Conservation (phyloP, 2,113 vertebrate species). For the Dipodomys ordii region DNA sequence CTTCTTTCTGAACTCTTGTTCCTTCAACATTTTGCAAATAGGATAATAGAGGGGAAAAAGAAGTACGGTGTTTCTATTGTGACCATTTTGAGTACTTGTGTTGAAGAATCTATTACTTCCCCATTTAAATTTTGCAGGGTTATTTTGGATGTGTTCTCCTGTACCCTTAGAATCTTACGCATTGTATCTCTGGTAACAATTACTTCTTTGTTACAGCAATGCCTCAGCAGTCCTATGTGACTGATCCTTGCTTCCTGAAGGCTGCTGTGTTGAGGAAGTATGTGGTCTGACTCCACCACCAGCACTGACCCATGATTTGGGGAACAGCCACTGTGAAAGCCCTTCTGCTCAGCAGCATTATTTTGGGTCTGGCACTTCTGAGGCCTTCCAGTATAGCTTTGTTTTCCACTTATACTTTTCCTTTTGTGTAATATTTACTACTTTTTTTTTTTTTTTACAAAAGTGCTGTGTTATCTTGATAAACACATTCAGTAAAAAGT, state of each 20-base stretch:
- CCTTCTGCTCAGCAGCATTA: conserved; percentile 75
- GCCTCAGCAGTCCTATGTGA: conserved; percentile 78
- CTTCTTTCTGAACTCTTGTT: conserved; percentile 4
- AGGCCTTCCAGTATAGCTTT: rapidly evolving
- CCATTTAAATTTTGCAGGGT: background rate
- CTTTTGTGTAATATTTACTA: background rate
- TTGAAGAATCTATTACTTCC: background rate
- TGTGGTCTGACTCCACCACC: conserved; percentile 83
- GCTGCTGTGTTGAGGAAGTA: conserved; percentile 88
- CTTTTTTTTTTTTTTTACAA: background rate
- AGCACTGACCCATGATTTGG: conserved; percentile 54
- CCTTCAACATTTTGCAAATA: background rate
- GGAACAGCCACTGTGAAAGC: background rate
- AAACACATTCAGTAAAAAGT: background rate
- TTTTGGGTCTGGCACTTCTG: background rate
- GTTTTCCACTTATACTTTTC: background rate
- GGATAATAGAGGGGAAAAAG: background rate
- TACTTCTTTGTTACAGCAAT: conserved; percentile 78
- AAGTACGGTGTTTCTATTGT: conserved; percentile 25
- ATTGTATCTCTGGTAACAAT: conserved; percentile 64
- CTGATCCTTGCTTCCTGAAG: conserved; percentile 85
- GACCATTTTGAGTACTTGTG: background rate
- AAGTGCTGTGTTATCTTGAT: conserved; percentile 3
- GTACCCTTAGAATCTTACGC: background rate
- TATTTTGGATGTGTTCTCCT: background rate